Percentiles rank a stretch among this genome's conserved stretches.
Evolutionary conservation across 2,888 invertebrate genomes (phyloP).

Genomic region (Oligia fasciuncula): DNA sequence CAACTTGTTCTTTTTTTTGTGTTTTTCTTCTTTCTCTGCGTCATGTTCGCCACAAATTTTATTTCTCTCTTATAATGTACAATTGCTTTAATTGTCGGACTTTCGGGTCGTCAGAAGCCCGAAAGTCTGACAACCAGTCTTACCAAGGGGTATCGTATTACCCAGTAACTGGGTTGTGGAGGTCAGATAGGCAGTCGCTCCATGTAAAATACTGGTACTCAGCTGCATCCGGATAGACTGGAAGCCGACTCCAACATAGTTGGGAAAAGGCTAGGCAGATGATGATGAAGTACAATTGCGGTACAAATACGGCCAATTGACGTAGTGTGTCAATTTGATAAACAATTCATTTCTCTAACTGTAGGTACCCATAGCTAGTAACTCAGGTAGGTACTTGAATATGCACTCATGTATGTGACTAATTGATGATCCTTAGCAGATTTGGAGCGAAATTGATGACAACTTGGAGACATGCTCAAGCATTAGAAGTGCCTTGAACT

Average conservation of each 20-base stretch:
- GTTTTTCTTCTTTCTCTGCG: neutral
- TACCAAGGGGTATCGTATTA: too few relatives aligned
- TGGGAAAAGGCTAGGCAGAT: too few relatives aligned
- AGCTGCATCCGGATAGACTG: too few relatives aligned
- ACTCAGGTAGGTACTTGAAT: neutral
- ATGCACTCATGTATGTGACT: neutral
- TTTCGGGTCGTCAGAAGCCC: too few relatives aligned
- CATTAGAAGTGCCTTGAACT: neutral
- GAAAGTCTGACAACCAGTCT: too few relatives aligned
- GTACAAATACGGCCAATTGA: neutral
- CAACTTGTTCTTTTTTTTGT: neutral
- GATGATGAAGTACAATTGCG: too few relatives aligned
- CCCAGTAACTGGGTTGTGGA: too few relatives aligned
- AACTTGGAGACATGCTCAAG: neutral
- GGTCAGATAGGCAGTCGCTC: too few relatives aligned
- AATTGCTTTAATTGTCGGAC: neutral
- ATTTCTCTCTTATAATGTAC: neutral
- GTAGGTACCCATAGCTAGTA: neutral
- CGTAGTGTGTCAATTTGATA: neutral
- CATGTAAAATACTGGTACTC: too few relatives aligned
- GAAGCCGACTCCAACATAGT: too few relatives aligned
- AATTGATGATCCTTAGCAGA: neutral
- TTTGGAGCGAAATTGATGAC: neutral
- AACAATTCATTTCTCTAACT: neutral
- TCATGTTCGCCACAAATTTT: neutral